phyloP scores from a whole-genome alignment of 2,113 vertebrate genomes.

The Cettia cetti region DNA sequence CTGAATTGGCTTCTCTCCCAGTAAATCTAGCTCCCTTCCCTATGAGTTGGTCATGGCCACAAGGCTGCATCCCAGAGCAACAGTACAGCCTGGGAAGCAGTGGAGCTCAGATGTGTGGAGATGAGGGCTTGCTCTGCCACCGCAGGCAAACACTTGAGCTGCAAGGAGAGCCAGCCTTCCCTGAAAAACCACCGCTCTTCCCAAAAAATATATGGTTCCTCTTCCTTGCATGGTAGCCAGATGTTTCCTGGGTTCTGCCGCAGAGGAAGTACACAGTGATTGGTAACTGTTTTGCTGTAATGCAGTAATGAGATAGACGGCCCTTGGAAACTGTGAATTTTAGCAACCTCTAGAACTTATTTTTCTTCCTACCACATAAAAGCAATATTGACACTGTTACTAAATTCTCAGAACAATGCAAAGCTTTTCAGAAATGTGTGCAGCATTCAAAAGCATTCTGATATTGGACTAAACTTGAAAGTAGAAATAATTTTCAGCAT shows the following conservation, averaged over 20 bases:
- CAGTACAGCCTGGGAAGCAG: not conserved
- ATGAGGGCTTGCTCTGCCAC: accelerated
- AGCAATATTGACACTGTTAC: not conserved
- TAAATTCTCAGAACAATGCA: not conserved
- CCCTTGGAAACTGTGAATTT: not conserved
- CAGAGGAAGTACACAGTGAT: not conserved
- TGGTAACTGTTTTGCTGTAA: not conserved
- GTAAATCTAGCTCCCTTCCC: not conserved
- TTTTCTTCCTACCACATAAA: not conserved
- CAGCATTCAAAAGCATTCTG: not conserved
- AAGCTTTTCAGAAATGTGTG: not conserved
- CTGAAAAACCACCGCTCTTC: accelerated
- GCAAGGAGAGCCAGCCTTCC: not conserved
- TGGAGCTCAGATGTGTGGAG: accelerated
- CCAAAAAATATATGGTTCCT: accelerated
- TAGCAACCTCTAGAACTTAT: not conserved
- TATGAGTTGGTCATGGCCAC: too few relatives aligned
- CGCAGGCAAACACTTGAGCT: not conserved
- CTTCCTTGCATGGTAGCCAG: not conserved
- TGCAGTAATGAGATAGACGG: not conserved
- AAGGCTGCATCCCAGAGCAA: not conserved
- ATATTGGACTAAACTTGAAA: not conserved
- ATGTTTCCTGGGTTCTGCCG: not conserved
- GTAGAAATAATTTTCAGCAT: not conserved
- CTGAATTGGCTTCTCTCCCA: not conserved